Base-by-base conservation (phyloP, 2,888 invertebrate genomes). In the Mechanitis messenoides region DNA sequence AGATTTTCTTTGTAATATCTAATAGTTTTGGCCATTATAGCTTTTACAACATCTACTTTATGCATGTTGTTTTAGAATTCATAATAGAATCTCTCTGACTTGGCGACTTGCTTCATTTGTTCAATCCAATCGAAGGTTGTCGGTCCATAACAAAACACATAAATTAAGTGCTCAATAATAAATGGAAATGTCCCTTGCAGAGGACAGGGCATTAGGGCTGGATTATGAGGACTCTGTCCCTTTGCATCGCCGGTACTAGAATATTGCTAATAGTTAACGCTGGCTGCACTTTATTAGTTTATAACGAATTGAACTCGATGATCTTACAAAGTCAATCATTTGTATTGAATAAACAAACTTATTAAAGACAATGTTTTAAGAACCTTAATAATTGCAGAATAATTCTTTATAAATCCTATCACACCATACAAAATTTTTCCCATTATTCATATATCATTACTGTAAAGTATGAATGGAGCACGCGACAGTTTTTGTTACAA, bases 161-260 rank as follows among this genome's bases (percentile, higher is more conserved):
- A 91, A 91, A 91, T 91, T 91, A 90, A 90, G 90, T 89, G 89
- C 90, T 89, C 90, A 90, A 90, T 91, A 91, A 91, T 91, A 91
- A 91, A 91, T 91, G 90, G 90, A 88, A 89, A 87, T 91, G 91
- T 91, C 91, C 89, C 82, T 84, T 83, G 87, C 91, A 91, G 90
- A 87, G 88, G 88, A 87, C 89, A 86, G 87, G 85, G 88, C 87
- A 87, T 89, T 90, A 89, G 84, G 87, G 86, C 85, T 84, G 89
- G 89, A 88, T 89, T 90, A 90, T 87, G 87, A 87, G 83, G 79
- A 82, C 82, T 78, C 79, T 75, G 79, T 80, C 79, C 83, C 81
- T 83, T 76, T 78, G 78, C 78, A 77, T 78, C 81, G 78, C 75
- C 76, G 74, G 74, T 69, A 74, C 69, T 66, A 61, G 56, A 62